These are phyloP conservation scores for Parapristionchus giblindavisi DNA, from an alignment of 2,888 invertebrate genomes.

Conservation along the genomic window DNA sequence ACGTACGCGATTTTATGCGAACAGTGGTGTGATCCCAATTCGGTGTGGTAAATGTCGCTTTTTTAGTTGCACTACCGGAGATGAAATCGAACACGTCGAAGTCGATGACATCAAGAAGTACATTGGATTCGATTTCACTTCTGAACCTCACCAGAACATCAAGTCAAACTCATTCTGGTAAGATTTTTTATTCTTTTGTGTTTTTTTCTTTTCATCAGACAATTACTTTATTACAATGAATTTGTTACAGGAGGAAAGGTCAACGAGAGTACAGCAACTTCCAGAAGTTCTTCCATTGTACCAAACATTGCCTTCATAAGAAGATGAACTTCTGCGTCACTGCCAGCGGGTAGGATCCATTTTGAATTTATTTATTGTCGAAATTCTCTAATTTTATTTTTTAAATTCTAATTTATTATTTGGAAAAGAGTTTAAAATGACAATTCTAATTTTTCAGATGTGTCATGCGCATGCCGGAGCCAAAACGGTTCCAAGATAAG, in stretches of 20 bases:
- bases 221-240: background rate
- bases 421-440: background rate
- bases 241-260: background rate
- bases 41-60: constrained; percentile 11
- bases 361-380: no score
- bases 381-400: background rate
- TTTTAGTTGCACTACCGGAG: background rate
- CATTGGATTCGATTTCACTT: background rate
- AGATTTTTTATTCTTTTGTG: background rate
- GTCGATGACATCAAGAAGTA: background rate
- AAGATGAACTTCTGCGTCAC: background rate
- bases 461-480: background rate
- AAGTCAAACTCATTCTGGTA: background rate
- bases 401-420: background rate
- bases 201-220: background rate
- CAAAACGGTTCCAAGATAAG: background rate
- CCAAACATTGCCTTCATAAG: constrained; percentile 22
- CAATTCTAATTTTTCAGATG: constrained; percentile 4
- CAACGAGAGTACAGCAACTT: background rate
- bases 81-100: background rate
- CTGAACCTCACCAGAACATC: background rate
- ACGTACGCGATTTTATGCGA: no score
- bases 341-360: background rate
- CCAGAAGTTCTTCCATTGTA: constrained; percentile 23
- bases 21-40: no score